Base-by-base conservation (phyloP, 2,113 vertebrate species). In the Mormyrus lacerda region DNA sequence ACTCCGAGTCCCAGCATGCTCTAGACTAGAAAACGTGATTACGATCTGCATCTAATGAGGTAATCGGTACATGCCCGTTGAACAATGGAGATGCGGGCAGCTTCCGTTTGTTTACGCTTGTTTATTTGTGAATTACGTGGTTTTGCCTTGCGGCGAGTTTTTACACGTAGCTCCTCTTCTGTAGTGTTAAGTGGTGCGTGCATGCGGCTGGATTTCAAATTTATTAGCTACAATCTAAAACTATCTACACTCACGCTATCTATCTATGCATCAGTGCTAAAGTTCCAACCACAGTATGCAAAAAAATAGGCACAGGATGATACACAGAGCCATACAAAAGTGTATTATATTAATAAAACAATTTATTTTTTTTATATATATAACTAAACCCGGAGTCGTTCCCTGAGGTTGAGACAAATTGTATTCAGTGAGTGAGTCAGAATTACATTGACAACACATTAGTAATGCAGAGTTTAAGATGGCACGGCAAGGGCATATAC, bases 51-150 rank as follows among this genome's bases (percentile, higher is more conserved):
- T 79, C 3, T 42, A 24, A 84, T 55, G 73, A 89, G 42, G 10
- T 4, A 58, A 44, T 39, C 15, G 21, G n/a, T 73, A 44, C 10
- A 2, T 84, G 19, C 42, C 48, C 15, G 8, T 31, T 44, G 51
- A 39, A 27, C 7, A 1, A 6, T 31, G 82, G 6, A 55, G 19
- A 17, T 39, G 39, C 53, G 39, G 44, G 86, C 47, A 48, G 48
- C 21, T 1, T 24, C 21, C 35, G 13, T 88, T 65, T 82, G 48
- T 89, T 69, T 87, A 44, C n/a, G 51, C 69, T 27, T 90, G 50
- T 88, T 39, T 90, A 19, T 88, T n/a, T 88, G 73, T 44, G 89
- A 90, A n/a, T 73, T 87, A 13, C 86, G 65, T 76, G 89, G 89
- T 89, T 79, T 89, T 44, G 19, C 65, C 61, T 89, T 89, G 89